These are phyloP conservation scores for Epistrophe grossulariae DNA, from an alignment of 2,888 invertebrate genomes.

Conservation along the genomic window DNA sequence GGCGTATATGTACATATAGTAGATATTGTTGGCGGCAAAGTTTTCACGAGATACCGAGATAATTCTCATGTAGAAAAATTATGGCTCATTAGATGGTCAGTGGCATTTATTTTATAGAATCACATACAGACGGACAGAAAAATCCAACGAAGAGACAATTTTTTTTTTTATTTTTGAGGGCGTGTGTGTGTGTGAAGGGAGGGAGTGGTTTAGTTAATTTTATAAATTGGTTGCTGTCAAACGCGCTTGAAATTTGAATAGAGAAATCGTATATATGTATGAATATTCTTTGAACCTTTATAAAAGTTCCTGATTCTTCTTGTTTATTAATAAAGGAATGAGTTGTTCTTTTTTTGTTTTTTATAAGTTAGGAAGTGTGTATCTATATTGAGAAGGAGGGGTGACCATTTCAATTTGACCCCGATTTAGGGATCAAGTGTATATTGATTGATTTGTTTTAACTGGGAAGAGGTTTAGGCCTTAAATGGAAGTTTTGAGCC, in stretches of 20 bases:
- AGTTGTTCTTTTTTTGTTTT: background rate
- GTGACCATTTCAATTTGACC: slow-evolving; percentile 52
- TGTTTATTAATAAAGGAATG: slow-evolving; percentile 24
- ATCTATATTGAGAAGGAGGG: slow-evolving; percentile 1
- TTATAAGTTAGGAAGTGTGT: background rate
- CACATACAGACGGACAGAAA: slow-evolving; percentile 19
- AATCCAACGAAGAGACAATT: slow-evolving; percentile 23
- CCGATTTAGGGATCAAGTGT: slow-evolving; percentile 62
- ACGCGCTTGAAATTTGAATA: slow-evolving; percentile 69
- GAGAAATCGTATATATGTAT: slow-evolving; percentile 66
- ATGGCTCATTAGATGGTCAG: slow-evolving; percentile 76
- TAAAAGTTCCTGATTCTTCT: slow-evolving; percentile 35
- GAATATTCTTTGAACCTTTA: slow-evolving; percentile 38
- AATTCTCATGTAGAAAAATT: slow-evolving; percentile 75
- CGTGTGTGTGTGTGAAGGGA: slow-evolving; percentile 30
- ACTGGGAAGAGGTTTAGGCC: background rate
- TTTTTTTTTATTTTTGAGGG: slow-evolving; percentile 10
- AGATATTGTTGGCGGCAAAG: slow-evolving; percentile 56
- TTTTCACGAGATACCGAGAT: slow-evolving; percentile 67
- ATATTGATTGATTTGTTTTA: slow-evolving; percentile 67
- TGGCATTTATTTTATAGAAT: slow-evolving; percentile 67
- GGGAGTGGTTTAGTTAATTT: slow-evolving; percentile 70
- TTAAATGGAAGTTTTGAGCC: no score
- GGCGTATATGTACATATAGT: background rate
- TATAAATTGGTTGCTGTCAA: slow-evolving; percentile 69